Conservation (phyloP, 2,797 vertebrate species). For the Premnoplex brunnescens region DNA sequence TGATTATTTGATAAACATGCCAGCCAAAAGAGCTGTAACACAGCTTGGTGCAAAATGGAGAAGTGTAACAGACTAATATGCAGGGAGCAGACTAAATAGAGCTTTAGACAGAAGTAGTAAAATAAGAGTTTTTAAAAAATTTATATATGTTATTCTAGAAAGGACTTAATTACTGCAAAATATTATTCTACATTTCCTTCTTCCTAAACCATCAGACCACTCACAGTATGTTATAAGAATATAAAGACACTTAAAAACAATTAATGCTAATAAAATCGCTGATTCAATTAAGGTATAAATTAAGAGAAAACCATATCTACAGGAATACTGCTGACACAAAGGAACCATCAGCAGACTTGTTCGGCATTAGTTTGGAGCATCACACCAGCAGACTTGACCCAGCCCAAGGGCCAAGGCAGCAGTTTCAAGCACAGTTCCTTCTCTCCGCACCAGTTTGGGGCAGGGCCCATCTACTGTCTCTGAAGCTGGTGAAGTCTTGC, state of each 20-base stretch:
- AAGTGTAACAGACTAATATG: background rate
- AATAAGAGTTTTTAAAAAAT: background rate
- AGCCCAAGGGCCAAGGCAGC: background rate
- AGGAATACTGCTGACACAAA: background rate
- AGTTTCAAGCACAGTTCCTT: background rate
- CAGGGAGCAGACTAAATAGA: background rate
- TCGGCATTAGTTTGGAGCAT: background rate
- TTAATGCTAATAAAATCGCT: background rate
- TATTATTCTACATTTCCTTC: background rate
- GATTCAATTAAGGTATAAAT: background rate
- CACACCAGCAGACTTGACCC: background rate
- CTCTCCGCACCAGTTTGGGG: background rate
- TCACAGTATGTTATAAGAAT: background rate
- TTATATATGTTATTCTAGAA: background rate
- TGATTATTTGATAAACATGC: background rate
- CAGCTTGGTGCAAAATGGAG: background rate
- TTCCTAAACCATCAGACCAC: background rate
- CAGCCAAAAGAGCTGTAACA: background rate
- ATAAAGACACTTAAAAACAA: background rate
- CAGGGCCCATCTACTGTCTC: background rate
- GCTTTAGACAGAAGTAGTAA: background rate
- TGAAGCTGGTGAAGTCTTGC: background rate
- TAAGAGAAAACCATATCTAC: background rate
- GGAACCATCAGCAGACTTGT: background rate
- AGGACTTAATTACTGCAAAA: background rate